Evolutionary conservation across 2,113 vertebrate species (phyloP), one percentile per base, ranked within the genome.

Genomic region (Crotalus horridus): DNA sequence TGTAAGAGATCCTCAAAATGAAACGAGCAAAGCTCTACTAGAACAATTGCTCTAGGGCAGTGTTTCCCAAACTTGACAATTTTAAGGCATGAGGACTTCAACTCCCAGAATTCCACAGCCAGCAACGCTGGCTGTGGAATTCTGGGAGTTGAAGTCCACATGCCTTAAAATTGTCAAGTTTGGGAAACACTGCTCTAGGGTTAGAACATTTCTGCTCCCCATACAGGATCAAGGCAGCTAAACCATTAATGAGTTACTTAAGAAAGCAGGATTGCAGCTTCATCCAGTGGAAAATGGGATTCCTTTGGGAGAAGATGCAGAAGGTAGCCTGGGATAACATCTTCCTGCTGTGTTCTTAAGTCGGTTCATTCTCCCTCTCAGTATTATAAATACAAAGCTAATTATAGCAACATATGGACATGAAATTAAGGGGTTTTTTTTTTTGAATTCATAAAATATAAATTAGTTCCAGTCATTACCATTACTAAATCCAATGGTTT

Each of bases 381-480:
- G 24, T 58, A 64, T 12, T 64, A 58, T 26, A 55, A 87, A 64
- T 53, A 33, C 20, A 54, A 29, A 21, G 56, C 86, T 87, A 93
- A 90, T 93, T 93, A 90, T 93, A 90, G 69, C 56, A 64, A n/a
- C 89, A 93, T 90, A 90, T 90, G 92, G 81, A 93, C 86, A 43
- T 46, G 46, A 64, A 56, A 24, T 89, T 85, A 46, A 89, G 48
- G 48, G 1, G 24, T 17, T 64, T 90, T 53, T 86, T 53, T 86
- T 90, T 90, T 90, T 90, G 56, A 90, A 90, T 90, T 61, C 89
- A 93, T 93, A 90, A 93, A 90, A 54, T 87, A 87, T 87, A 93
- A 93, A 92, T 92, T 92, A 74, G 61, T 92, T 92, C 91, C 91
- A 92, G 61, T 51, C 61, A 64, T 26, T 87, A 39, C 58, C 46